phyloP scores from a whole-genome alignment of 1,140 invertebrate genomes.

The Stegodyphus dumicola region DNA sequence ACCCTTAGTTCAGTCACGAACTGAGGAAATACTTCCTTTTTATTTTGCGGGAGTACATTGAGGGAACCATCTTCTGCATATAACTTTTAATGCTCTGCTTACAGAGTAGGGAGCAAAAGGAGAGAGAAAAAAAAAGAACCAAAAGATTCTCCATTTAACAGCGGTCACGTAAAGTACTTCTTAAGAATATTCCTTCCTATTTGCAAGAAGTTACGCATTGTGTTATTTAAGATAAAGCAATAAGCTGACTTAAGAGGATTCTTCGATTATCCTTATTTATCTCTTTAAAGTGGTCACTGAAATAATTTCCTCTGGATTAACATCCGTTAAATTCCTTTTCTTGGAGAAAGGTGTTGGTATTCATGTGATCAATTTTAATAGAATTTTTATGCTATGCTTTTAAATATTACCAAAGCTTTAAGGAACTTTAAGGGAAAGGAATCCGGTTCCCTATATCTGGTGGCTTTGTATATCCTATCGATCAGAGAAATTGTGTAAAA shows the following conservation, averaged over 20 bases:
- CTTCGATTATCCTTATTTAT: too few species aligned
- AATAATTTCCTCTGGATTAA: too few species aligned
- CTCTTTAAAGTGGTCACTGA: too few species aligned
- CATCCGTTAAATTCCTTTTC: too few species aligned
- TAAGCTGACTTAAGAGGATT: not conserved
- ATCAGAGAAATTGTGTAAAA: too few species aligned
- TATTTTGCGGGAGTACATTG: not conserved
- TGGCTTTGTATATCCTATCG: too few species aligned
- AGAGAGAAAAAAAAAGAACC: not conserved
- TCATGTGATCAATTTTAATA: too few species aligned
- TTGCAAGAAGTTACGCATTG: not conserved
- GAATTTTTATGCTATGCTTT: too few species aligned
- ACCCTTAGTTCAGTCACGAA: slow-evolving; percentile 31
- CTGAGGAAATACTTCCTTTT: not conserved
- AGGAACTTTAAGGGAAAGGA: too few species aligned
- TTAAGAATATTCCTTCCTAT: not conserved
- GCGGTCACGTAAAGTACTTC: slow-evolving; percentile 20
- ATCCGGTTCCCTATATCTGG: too few species aligned
- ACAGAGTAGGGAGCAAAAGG: not conserved
- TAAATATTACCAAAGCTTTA: too few species aligned
- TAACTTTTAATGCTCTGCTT: slow-evolving; percentile 1
- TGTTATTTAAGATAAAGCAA: not conserved
- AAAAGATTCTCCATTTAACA: slow-evolving; percentile 23
- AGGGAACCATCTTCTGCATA: slow-evolving; percentile 16
- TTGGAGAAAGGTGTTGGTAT: too few species aligned